Evolutionary conservation across 2,888 invertebrate species (phyloP), one percentile per base, ranked within the genome.

Genomic region (Unio pictorum): DNA sequence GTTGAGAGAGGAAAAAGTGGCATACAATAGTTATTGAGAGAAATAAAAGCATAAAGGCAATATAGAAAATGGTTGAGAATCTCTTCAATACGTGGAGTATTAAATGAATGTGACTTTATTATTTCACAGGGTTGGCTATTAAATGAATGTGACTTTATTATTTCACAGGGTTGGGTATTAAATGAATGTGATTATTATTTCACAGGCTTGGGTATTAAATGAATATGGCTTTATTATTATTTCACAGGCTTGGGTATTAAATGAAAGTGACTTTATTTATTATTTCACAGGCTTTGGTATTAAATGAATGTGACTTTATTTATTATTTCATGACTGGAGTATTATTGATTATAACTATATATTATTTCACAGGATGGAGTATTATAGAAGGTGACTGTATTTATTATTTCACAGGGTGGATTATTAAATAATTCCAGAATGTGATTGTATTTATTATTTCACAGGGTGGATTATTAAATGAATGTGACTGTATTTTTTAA

Each of bases 151-250:
- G n/a, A 15, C n/a, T 30, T 6, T 34, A 20, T 23, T 64, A 23
- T 23, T 23, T 23, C 23, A 23, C 23, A 23, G 23, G 23, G 23
- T 23, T 23, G 23, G 23, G 23, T 23, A 23, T 23, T 23, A 23
- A 23, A 23, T 23, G 23, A 23, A 23, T 23, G 23, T 23, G 23
- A 23, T n/a, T 23, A 30, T 34, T 55, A 26, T 34, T 15, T 76
- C 67, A n/a, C 79, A 86, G 86, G 84, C 85, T 8, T 85, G 86
- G 4, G 86, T 86, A 58, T 86, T 86, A 23, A 23, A 23, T 23
- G 23, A 34, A 34, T 34, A 8, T 34, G 34, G 8, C 34, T 34
- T 7, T 34, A 34, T 20, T 15, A 23, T 18, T 34, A 1, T 63
- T n/a, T 20, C 64, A 18, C 7, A 11, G n/a, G 34, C 4, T 28